Base-by-base conservation (phyloP, 2,888 invertebrate genomes). In the Eurytoma adleriae region DNA sequence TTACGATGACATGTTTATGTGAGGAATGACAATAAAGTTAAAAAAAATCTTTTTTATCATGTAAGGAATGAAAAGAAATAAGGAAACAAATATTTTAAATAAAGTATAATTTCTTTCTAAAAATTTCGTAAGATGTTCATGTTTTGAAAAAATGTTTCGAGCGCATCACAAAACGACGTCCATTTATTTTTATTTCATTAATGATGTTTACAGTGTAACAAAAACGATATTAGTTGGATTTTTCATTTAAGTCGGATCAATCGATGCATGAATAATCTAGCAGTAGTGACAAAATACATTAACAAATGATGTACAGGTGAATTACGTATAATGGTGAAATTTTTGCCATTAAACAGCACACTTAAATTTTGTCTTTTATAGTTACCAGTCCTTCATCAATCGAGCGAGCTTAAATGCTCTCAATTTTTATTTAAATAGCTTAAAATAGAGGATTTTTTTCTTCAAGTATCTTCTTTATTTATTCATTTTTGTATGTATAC, bases 1-100 rank as follows among this genome's bases (percentile, higher is more conserved):
- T 83, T 94, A 94, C 86, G 94, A 95, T 87, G 93, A 95, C 87
- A 95, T 95, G 95, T 96, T 95, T 89, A 94, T 95, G 94, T 95
- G 93, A 92, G 20, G 69, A 52, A 70, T 13, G 7, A 14, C 27
- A 14, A 27, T 59, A 59, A 75, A 50, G 18, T n/a, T 4, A 57
- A 52, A 18, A 64, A n/a, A 24, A 24, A 24, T 24, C 24, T 24
- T n/a, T 12, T 10, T 40, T 68, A 64, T 50, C 7, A 62, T 54
- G 16, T 80, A 69, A 81, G 54, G 61, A 68, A 40, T 16, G 0
- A 30, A 61, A 24, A 61, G 67, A 24, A 62, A 72, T 61, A 76
- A 70, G 71, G 56, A 64, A 75, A 74, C 20, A 54, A 77, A 64
- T 78, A 70, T 68, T 72, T 77, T 77, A 52, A 77, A 77, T 74